Conservation (phyloP, 2,113 vertebrate genomes). For the Lagopus leucura region DNA sequence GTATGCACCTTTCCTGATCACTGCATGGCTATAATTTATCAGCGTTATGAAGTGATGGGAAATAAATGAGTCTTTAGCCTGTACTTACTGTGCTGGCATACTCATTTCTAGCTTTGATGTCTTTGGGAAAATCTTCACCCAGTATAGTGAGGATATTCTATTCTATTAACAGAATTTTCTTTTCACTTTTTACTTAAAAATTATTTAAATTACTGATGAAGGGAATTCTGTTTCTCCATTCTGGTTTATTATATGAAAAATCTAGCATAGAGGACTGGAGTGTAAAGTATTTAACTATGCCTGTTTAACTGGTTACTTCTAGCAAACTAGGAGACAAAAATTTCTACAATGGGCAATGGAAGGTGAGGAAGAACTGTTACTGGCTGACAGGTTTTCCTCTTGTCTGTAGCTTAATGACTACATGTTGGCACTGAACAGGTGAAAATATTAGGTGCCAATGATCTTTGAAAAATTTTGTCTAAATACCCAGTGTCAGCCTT, state of each 20-base stretch:
- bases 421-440: background rate
- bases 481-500: background rate
- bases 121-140: background rate
- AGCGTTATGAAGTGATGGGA: background rate
- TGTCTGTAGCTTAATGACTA: background rate
- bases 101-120: rapidly evolving
- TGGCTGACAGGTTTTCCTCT: background rate
- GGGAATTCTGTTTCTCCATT: rapidly evolving
- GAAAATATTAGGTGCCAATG: background rate
- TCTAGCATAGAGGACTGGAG: background rate
- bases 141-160: background rate
- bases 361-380: background rate
- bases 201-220: background rate
- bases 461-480: background rate
- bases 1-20: background rate
- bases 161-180: background rate
- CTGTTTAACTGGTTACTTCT: background rate
- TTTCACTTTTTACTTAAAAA: background rate
- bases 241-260: background rate
- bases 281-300: background rate
- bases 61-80: background rate
- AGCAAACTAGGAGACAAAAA: background rate
- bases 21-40: background rate
- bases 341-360: background rate
- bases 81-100: background rate